These are phyloP conservation scores for Mallotus villosus DNA, from an alignment of 2,797 vertebrate genomes.

Conservation along the genomic window DNA sequence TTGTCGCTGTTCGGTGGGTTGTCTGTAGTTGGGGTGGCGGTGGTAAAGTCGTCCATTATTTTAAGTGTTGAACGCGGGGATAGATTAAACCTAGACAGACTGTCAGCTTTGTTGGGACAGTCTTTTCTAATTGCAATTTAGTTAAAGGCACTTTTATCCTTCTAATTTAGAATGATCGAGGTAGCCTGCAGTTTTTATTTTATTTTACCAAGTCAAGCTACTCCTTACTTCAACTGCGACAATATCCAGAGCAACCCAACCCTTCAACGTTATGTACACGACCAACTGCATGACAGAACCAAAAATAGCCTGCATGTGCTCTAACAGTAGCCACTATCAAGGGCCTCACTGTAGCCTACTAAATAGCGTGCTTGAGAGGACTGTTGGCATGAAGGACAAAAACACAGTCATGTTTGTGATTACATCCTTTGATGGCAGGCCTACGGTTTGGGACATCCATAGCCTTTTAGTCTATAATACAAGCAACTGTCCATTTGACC, in stretches of 20 bases:
- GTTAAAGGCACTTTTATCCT: not conserved
- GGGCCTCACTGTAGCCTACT: not conserved
- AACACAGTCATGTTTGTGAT: no score
- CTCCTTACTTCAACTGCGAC: not conserved
- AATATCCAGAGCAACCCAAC: slow-evolving; percentile 18
- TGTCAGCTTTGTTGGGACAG: not conserved
- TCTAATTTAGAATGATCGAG: not conserved
- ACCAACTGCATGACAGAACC: slow-evolving; percentile 30
- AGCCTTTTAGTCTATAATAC: no score
- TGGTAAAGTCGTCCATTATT: slow-evolving; percentile 2
- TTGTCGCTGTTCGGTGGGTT: not conserved
- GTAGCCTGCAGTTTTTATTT: no score
- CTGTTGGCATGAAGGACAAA: not conserved
- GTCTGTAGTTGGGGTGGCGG: slow-evolving; percentile 16
- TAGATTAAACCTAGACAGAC: not conserved
- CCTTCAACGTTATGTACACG: slow-evolving; percentile 27
- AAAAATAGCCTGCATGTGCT: slow-evolving; percentile 45
- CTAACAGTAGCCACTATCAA: slow-evolving; percentile 14
- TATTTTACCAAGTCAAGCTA: not conserved
- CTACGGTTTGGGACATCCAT: no score
- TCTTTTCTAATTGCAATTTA: not conserved
- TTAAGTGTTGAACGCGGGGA: not conserved
- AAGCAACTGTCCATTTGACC: no score
- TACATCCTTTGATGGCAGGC: no score
- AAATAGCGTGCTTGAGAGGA: no score